Conservation (phyloP, 2,888 invertebrate species). For the Tetranychus truncatus region DNA sequence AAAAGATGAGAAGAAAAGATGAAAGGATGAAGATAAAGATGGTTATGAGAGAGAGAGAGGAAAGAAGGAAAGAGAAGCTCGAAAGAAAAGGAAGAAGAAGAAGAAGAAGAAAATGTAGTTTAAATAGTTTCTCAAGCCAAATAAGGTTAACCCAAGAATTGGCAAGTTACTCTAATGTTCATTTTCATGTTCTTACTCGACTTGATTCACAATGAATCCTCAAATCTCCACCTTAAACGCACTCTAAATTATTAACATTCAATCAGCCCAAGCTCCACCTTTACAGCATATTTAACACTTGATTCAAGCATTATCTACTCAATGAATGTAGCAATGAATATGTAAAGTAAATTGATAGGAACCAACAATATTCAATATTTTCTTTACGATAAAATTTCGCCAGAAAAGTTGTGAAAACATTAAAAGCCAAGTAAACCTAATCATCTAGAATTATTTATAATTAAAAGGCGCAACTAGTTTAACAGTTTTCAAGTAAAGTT, state of each 20-base stretch:
- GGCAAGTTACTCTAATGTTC: neutral
- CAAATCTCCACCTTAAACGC: neutral
- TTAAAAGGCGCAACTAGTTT: too few relatives aligned
- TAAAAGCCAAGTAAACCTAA: too few relatives aligned
- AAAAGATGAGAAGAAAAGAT: neutral
- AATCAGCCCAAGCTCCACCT: neutral
- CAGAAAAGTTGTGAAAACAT: too few relatives aligned
- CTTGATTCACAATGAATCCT: neutral
- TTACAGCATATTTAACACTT: neutral
- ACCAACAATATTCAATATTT: too few relatives aligned
- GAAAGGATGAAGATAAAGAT: constrained; percentile 1
- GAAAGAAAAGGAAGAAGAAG: neutral
- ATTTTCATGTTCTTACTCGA: neutral
- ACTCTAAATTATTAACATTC: neutral
- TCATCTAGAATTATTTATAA: too few relatives aligned
- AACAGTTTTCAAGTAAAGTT: too few relatives aligned
- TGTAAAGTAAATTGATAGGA: too few relatives aligned
- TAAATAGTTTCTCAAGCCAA: neutral
- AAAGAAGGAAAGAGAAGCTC: neutral
- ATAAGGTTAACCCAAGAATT: constrained; percentile 1
- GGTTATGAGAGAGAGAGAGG: neutral
- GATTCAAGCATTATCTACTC: neutral
- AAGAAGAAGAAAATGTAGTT: neutral
- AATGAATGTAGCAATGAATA: too few relatives aligned
- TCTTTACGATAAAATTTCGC: too few relatives aligned